phyloP scores from a whole-genome alignment of 2,113 vertebrate species.

The rat (Rattus norvegicus) region GRCr8 NC_086023.1:138611501-138612000 shows the following conservation, averaged over 20 bases:
- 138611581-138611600: background rate
- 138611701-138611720: constrained; percentile 60
- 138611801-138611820: constrained; percentile 80
- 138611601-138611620: background rate
- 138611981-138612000: constrained; percentile 16
- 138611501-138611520: constrained; percentile 42
- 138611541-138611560: constrained; percentile 47
- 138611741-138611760: constrained; percentile 66
- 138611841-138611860: constrained; percentile 77
- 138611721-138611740: constrained; percentile 77
- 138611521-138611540: constrained; percentile 28
- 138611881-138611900: constrained; percentile 68
- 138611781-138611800: constrained; percentile 71
- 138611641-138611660: constrained; percentile 24
- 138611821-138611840: constrained; percentile 79
- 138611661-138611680: constrained; percentile 61
- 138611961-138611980: constrained; percentile 41
- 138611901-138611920: constrained; percentile 54
- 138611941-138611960: constrained; percentile 53
- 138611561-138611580: background rate
- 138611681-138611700: constrained; percentile 52
- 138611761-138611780: constrained; percentile 70
- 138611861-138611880: constrained; percentile 48
- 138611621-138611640: constrained; percentile 3
- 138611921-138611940: constrained; percentile 59